A percentile compares a stretch with the other conserved stretches of the same genome.
Conservation (phyloP, 2,113 vertebrate species). For the Ammodytes marinus region DNA sequence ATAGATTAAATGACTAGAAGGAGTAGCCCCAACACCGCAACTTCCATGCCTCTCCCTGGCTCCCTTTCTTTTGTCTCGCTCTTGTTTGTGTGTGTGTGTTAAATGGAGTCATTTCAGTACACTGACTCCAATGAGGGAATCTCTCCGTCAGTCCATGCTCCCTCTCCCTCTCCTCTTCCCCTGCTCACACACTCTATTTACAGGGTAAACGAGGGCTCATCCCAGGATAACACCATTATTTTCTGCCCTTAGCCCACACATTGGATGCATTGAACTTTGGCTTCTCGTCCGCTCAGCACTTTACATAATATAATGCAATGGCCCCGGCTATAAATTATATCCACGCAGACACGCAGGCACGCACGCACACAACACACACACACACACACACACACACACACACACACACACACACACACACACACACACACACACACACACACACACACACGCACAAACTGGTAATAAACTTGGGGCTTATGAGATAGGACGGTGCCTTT, state of each 20-base stretch:
- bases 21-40: neutral
- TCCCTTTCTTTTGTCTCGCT: constrained; percentile 12
- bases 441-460: neutral
- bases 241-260: constrained; percentile 61
- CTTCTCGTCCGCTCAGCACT: constrained; percentile 57
- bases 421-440: constrained; percentile 3
- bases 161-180: neutral
- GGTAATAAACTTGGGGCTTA: constrained; percentile 20
- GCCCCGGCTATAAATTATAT: constrained; percentile 15
- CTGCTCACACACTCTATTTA: constrained; percentile 44
- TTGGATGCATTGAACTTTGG: constrained; percentile 58
- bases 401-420: neutral
- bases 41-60: neutral
- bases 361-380: constrained; percentile 6
- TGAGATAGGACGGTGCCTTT: constrained; percentile 1
- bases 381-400: neutral
- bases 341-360: neutral
- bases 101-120: constrained; percentile 57
- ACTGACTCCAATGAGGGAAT: constrained; percentile 30
- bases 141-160: neutral
- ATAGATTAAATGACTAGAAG: constrained; percentile 39
- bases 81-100: constrained; percentile 43
- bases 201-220: constrained; percentile 67
- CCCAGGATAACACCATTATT: constrained; percentile 72
- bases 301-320: constrained; percentile 51